phyloP scores from a whole-genome alignment of 1,140 invertebrate genomes.

The Sweltsa coloradensis region DNA sequence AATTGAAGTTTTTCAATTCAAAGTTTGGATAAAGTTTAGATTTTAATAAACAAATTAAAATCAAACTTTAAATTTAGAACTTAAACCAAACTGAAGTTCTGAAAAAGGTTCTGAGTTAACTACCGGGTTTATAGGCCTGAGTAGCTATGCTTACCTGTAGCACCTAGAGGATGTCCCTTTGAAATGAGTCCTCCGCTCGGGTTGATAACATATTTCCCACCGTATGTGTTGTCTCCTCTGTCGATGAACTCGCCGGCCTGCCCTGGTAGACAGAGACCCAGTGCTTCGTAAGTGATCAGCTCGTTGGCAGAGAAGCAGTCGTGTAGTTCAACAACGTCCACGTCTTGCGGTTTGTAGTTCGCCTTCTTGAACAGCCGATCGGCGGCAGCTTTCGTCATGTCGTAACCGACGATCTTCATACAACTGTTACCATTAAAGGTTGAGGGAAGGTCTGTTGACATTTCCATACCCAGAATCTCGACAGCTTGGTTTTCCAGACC shows the following conservation, averaged over 20 bases:
- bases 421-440: constrained; percentile 75
- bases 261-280: constrained; percentile 83
- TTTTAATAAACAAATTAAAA: too few species aligned
- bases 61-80: too few species aligned
- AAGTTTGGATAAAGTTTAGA: too few species aligned
- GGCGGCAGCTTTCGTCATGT: constrained; percentile 85
- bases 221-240: constrained; percentile 91
- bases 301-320: constrained; percentile 99
- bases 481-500: constrained; percentile 76
- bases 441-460: constrained; percentile 80
- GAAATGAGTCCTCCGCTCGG: constrained; percentile 96
- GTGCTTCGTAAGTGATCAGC: constrained; percentile 92
- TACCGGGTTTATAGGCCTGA: too few species aligned
- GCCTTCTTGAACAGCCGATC: constrained; percentile 69
- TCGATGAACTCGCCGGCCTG: constrained; percentile 90
- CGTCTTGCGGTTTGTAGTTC: constrained; percentile 59
- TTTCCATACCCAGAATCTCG: constrained; percentile 92
- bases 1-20: too few species aligned
- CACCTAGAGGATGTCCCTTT: constrained; percentile 96
- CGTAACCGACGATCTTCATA: constrained; percentile 88
- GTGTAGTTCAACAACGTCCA: constrained; percentile 97
- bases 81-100: too few species aligned
- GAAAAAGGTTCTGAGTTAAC: too few species aligned
- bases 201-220: constrained; percentile 93
- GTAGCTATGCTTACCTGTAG: too few species aligned